Percentiles rank a stretch among this genome's conserved stretches.
phyloP scores from a whole-genome alignment of 2,113 vertebrate species.

The Etheostoma spectabile region DNA sequence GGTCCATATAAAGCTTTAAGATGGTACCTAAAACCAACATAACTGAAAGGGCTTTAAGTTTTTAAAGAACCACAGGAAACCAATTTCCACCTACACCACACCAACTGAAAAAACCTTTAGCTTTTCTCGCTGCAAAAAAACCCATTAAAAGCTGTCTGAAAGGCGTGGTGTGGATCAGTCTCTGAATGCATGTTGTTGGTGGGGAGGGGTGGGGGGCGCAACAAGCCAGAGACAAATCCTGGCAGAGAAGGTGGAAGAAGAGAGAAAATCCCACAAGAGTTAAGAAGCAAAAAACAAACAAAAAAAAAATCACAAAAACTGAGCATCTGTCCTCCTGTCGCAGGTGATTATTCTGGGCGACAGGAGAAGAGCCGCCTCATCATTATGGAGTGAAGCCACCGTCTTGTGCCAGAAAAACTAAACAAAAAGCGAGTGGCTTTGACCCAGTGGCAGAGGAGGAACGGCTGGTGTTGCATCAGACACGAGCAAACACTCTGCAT shows the following conservation, averaged over 20 bases:
- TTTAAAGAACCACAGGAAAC: constrained; percentile 49
- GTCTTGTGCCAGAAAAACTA: background rate
- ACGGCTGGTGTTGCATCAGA: constrained; percentile 15
- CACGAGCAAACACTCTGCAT: constrained; percentile 29
- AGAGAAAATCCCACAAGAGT: constrained; percentile 33
- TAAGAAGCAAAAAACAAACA: background rate
- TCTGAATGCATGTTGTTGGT: constrained; percentile 14
- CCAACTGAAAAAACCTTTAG: constrained; percentile 20
- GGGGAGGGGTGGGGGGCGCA: background rate
- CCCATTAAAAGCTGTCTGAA: constrained; percentile 53
- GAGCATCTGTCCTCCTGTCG: constrained; percentile 63
- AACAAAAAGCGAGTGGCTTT: background rate
- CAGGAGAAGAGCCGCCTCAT: constrained; percentile 50
- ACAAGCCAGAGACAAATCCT: constrained; percentile 42
- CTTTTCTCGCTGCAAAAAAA: constrained; percentile 48
- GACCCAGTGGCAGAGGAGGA: background rate
- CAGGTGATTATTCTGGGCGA: constrained; percentile 56
- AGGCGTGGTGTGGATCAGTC: constrained; percentile 35
- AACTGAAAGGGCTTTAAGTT: constrained; percentile 55
- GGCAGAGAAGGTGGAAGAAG: constrained; percentile 25
- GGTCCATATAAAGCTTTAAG: constrained; percentile 21
- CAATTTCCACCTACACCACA: constrained; percentile 47
- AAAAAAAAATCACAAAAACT: background rate
- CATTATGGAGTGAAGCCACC: background rate
- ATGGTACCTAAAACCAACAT: constrained; percentile 53